Evolutionary conservation across 1,140 invertebrate genomes (phyloP).

Genomic region (Plectus sambesii): DNA sequence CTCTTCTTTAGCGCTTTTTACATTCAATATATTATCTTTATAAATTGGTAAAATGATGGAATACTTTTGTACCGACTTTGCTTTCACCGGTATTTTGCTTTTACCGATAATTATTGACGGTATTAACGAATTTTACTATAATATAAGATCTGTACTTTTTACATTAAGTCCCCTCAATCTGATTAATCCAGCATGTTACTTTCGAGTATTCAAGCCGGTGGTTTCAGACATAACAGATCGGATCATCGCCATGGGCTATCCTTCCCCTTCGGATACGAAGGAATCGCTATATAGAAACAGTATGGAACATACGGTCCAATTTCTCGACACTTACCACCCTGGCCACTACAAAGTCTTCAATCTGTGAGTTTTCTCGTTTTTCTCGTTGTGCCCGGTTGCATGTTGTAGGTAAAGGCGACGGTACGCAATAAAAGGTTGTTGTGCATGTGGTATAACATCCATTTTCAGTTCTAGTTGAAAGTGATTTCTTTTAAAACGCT

Average conservation of each 20-base stretch:
- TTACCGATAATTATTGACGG: too few species aligned
- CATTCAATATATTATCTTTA: background rate
- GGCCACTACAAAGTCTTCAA: conserved; percentile 57
- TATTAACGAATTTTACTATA: conserved; percentile 10
- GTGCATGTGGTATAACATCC: background rate
- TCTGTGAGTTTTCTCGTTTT: conserved; percentile 47
- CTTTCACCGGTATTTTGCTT: background rate
- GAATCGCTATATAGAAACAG: conserved; percentile 55
- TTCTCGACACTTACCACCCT: conserved; percentile 54
- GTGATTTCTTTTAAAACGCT: background rate
- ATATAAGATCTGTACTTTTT: conserved; percentile 14
- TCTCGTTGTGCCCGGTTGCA: background rate
- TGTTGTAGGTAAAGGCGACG: too few species aligned
- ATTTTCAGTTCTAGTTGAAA: background rate
- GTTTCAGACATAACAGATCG: conserved; percentile 47
- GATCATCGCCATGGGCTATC: conserved; percentile 58
- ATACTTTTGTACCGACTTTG: conserved; percentile 41
- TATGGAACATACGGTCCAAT: conserved; percentile 54
- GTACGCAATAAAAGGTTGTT: background rate
- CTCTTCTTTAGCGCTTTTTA: conserved; percentile 3
- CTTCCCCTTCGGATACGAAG: conserved; percentile 51
- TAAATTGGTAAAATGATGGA: conserved; percentile 31
- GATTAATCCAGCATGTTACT: too few species aligned
- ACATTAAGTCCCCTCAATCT: conserved; percentile 2
- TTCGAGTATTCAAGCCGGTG: background rate